phyloP scores from a whole-genome alignment of 2,797 vertebrate genomes.

The Microctenopoma stevenorrisi region DNA sequence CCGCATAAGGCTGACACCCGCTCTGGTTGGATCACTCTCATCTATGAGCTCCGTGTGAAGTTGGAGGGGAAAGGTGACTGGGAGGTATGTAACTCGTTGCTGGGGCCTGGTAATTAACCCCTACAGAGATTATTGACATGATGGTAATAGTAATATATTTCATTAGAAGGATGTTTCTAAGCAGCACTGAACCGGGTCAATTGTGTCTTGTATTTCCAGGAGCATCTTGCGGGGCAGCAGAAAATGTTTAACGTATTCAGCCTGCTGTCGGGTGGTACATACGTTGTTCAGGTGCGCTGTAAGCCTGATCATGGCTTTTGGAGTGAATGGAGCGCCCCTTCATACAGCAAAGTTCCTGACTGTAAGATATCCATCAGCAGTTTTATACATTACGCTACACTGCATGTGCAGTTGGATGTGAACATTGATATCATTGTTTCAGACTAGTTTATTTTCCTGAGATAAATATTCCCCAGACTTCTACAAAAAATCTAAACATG shows the following conservation, averaged over 20 bases:
- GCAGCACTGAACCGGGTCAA: too few species aligned
- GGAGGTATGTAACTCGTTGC: conserved; percentile 82
- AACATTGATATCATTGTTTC: too few species aligned
- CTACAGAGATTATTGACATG: neutral
- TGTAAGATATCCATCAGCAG: conserved; percentile 82
- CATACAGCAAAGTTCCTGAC: conserved; percentile 79
- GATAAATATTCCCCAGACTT: too few species aligned
- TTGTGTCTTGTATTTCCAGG: conserved; percentile 72
- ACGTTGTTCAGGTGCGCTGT: conserved; percentile 91
- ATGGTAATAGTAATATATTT: neutral
- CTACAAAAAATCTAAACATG: too few species aligned
- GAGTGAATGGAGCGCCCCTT: conserved; percentile 89
- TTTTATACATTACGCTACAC: neutral
- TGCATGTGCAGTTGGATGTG: too few species aligned
- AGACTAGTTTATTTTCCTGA: too few species aligned
- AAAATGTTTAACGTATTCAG: conserved; percentile 88
- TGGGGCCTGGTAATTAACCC: neutral
- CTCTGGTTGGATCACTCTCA: conserved; percentile 93
- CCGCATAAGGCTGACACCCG: conserved; percentile 88
- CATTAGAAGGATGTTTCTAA: neutral
- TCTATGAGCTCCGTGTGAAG: conserved; percentile 90
- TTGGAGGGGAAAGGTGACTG: conserved; percentile 85
- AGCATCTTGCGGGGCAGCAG: conserved; percentile 85
- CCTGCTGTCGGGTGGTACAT: conserved; percentile 84
- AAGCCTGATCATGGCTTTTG: conserved; percentile 90